Base-by-base conservation (phyloP, 2,888 invertebrate genomes). In the Cepaea hortensis region DNA sequence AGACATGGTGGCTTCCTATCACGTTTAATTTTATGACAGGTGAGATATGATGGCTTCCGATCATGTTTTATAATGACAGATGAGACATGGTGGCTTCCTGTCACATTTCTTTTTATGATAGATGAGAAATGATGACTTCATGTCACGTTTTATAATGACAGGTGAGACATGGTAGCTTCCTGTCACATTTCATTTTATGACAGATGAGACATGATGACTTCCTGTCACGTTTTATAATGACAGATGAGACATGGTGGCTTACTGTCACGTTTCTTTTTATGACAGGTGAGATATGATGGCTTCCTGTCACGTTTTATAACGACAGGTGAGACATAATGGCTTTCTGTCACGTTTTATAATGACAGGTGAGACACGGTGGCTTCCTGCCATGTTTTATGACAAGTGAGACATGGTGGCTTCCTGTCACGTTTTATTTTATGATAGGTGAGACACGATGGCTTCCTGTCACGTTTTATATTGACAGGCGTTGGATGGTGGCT, bases 1-100 rank as follows among this genome's bases (percentile, higher is more conserved):
- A 86, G 73, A 11, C 11, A 73, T 68, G n/a, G 35, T 35, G 35
- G 35, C 35, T 35, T 35, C 35, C 35, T 35, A 1, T 35, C 35
- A 35, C 35, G 35, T 35, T 35, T 9, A 15, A 65, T 15, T 65
- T 65, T 18, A 15, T 15, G 1, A 15, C 18, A 65, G 9, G 13
- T 65, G 65, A 15, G 9, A 18, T 15, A 65, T 65, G 9, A 65
- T 65, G 65, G 18, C 18, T 15, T 15, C 13, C 35, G 35, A 1
- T 35, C 35, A 35, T 1, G 35, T 35, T 35, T 35, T 35, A 87
- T 93, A 4, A 75, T 93, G 7, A 91, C 91, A 87, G 94, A 93
- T 93, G 88, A 86, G 61, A 11, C 11, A 73, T 68, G n/a, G 35
- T 35, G 1, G 35, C 35, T 35, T 35, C 18, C 13, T 15, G 9